These are phyloP conservation scores for Hypomecis punctinalis DNA, from an alignment of 2,888 invertebrate species.

Conservation along the genomic window DNA sequence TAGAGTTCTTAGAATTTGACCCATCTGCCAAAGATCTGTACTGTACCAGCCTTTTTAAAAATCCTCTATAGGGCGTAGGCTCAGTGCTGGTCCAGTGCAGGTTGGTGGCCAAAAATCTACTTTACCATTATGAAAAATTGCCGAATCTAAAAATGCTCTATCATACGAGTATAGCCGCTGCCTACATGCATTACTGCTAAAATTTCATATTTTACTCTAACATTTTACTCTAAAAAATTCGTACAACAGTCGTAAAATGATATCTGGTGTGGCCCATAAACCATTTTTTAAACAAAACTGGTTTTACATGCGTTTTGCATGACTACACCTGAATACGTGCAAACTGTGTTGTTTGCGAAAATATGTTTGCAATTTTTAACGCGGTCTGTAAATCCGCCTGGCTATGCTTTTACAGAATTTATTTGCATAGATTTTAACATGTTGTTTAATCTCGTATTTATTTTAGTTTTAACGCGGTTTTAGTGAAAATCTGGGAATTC, in stretches of 20 bases:
- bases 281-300: slow-evolving; percentile 27
- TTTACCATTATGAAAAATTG: background rate
- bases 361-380: slow-evolving; percentile 25
- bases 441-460: slow-evolving; percentile 5
- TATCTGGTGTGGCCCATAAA: slow-evolving; percentile 27
- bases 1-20: too few relatives aligned
- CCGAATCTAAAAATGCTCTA: background rate
- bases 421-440: slow-evolving; percentile 11
- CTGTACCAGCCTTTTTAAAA: too few relatives aligned
- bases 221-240: slow-evolving; percentile 12
- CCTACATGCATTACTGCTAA: background rate
- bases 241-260: slow-evolving; percentile 18
- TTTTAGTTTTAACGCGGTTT: background rate
- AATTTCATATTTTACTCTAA: slow-evolving; percentile 4
- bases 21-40: too few relatives aligned
- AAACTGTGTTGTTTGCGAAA: slow-evolving; percentile 29
- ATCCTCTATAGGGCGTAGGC: too few relatives aligned
- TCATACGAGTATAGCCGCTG: too few relatives aligned
- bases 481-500: background rate
- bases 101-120: too few relatives aligned
- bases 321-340: slow-evolving; percentile 31
- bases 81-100: too few relatives aligned
- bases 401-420: slow-evolving; percentile 17
- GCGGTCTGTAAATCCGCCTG: slow-evolving; percentile 18
- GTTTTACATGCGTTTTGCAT: slow-evolving; percentile 30